Evolutionary conservation across 2,888 invertebrate genomes (phyloP).

Genomic region (Willowsia nigromaculata): DNA sequence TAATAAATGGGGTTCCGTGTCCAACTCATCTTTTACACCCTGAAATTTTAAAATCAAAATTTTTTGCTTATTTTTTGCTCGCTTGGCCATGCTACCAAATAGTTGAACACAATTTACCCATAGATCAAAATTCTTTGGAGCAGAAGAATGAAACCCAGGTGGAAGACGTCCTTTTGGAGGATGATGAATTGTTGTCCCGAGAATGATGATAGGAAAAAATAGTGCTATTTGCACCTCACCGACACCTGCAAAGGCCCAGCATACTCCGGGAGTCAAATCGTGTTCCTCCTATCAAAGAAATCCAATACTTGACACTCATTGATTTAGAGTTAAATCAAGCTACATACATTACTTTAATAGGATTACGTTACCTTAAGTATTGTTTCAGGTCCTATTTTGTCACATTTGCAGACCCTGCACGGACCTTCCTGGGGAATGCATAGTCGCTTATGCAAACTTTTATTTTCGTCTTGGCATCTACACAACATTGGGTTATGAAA

Average conservation of each 20-base stretch:
- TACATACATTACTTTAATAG: no score
- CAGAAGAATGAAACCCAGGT: constrained; percentile 19
- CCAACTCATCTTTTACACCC: not conserved
- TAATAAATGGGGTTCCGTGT: not conserved
- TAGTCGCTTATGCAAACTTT: not conserved
- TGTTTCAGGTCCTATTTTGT: not conserved
- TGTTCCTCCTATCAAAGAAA: not conserved
- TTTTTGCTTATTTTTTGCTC: not conserved
- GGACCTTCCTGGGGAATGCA: not conserved
- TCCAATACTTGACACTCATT: no score
- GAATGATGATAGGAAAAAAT: constrained; percentile 1
- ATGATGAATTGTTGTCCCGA: constrained; percentile 30
- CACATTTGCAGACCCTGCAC: not conserved
- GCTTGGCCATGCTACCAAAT: not conserved
- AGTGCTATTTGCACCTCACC: not conserved
- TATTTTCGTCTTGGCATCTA: not conserved
- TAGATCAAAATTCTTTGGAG: constrained; percentile 31
- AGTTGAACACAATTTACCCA: not conserved
- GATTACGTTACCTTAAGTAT: not conserved
- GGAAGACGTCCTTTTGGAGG: not conserved
- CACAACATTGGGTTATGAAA: not conserved
- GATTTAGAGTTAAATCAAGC: no score
- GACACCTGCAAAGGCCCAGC: not conserved
- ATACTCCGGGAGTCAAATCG: not conserved
- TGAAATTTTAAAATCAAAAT: not conserved